Evolutionary conservation across 2,888 invertebrate species (phyloP).

Genomic region (Exephanes ischioxanthus): DNA sequence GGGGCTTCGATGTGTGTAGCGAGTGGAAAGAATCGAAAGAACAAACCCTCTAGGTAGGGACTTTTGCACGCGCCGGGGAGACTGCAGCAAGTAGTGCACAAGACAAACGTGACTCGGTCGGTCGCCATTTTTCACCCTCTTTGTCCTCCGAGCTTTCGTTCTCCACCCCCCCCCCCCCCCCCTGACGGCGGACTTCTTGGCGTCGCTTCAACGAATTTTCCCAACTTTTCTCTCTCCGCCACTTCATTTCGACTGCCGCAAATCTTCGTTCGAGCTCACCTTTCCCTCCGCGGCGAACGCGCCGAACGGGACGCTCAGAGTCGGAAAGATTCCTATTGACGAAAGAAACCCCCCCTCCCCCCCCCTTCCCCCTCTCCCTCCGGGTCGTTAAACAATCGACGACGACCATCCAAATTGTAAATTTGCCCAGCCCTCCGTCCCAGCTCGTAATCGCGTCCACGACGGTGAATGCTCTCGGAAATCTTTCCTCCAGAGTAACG

Average conservation of each 20-base stretch:
- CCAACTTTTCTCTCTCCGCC: conserved; percentile 75
- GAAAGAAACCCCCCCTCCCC: neutral
- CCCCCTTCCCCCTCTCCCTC: too few species aligned
- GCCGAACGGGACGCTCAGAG: neutral
- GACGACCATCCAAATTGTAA: neutral
- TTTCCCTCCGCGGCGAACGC: neutral
- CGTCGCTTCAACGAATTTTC: conserved; percentile 80
- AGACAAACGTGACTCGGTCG: conserved; percentile 82
- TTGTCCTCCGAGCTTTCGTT: conserved; percentile 74
- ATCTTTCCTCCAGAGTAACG: conserved; percentile 42
- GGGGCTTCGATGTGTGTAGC: conserved; percentile 71
- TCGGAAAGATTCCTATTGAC: neutral
- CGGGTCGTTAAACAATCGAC: neutral
- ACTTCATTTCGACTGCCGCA: conserved; percentile 52
- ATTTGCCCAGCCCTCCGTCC: neutral
- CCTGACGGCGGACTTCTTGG: conserved; percentile 72
- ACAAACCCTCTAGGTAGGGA: conserved; percentile 77
- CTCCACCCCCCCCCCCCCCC: conserved; percentile 65
- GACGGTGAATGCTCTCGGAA: conserved; percentile 29
- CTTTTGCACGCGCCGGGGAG: conserved; percentile 61
- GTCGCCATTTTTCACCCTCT: conserved; percentile 78
- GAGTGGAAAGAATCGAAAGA: conserved; percentile 81
- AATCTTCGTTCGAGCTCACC: neutral
- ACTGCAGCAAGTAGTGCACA: conserved; percentile 77
- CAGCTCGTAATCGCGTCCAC: neutral